These are phyloP conservation scores for Eristalis pertinax DNA, from an alignment of 2,888 invertebrate species.

Conservation along the genomic window DNA sequence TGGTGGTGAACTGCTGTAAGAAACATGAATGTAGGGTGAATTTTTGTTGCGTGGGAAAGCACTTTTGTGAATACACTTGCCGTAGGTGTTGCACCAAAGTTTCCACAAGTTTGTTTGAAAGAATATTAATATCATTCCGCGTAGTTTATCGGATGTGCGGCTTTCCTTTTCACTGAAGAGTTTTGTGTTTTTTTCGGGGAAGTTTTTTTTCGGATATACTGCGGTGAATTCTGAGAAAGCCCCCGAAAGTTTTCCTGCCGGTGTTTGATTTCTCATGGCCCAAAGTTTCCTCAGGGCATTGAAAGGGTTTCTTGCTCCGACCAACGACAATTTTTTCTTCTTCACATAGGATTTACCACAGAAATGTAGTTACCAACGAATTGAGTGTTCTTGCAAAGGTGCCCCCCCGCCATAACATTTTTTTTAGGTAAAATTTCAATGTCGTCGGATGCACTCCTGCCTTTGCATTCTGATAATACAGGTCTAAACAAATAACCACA, in stretches of 20 bases:
- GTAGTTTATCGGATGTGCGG: not conserved
- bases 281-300: too few relatives aligned
- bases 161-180: not conserved
- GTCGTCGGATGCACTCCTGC: too few relatives aligned
- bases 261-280: not conserved
- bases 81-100: not conserved
- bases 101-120: not conserved
- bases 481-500: too few relatives aligned
- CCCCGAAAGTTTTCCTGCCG: not conserved
- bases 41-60: not conserved
- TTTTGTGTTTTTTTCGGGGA: not conserved
- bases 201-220: not conserved
- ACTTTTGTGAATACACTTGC: not conserved
- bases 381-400: too few relatives aligned
- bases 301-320: too few relatives aligned
- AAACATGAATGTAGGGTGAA: not conserved
- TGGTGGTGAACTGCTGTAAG: not conserved
- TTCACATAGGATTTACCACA: too few relatives aligned
- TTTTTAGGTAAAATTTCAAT: too few relatives aligned
- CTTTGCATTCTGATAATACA: too few relatives aligned
- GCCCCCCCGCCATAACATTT: too few relatives aligned
- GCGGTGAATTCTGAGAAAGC: too few relatives aligned
- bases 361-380: too few relatives aligned
- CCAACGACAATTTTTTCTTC: too few relatives aligned
- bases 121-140: not conserved